Evolutionary conservation across 2,888 invertebrate species (phyloP), one percentile per base, ranked within the genome.

Genomic region (Arrhopalites spinosus): DNA sequence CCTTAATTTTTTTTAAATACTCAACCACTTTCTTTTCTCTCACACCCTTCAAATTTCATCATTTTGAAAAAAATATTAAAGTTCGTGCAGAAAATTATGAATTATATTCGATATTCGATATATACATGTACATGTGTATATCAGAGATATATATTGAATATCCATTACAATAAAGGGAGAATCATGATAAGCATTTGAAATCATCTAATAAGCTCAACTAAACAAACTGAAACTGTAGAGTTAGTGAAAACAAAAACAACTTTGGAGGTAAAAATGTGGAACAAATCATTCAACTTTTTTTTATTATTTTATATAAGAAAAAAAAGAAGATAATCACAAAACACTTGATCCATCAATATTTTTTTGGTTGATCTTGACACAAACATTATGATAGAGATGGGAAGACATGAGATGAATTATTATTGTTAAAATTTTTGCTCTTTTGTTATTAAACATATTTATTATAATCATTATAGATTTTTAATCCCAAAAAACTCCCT

Each of bases 261-360:
- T 63, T 72, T 64, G 72, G 72, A 72, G 72, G 72, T 72, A 72
- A 27, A 30, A 61, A 61, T 71, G 61, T 56, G 25, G 71, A 71
- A 56, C 71, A 72, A 72, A 29, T 69, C 45, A 53, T 50, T 27
- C 50, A n/a, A 63, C 36, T 47, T 66, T 25, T 23, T 53, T 11
- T 36, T 3, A 36, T 11, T 36, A 36, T n/a, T n/a, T n/a, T n/a
- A n/a, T n/a, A n/a, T n/a, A n/a, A n/a, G n/a, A n/a, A n/a, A n/a
- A n/a, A n/a, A n/a, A n/a, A n/a, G n/a, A 36, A 11, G 36, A 11
- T 36, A 7, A 11, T 36, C 36, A 7, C 36, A 27, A 69, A 72
- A 47, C 72, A 69, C 53, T 71, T 63, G 63, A 47, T 61, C 72
- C 72, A 72, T 72, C 69, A 69, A 53, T 69, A n/a, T n/a, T n/a